Base-by-base conservation (phyloP, 2,113 vertebrate genomes). In the Notiomystis cincta region DNA sequence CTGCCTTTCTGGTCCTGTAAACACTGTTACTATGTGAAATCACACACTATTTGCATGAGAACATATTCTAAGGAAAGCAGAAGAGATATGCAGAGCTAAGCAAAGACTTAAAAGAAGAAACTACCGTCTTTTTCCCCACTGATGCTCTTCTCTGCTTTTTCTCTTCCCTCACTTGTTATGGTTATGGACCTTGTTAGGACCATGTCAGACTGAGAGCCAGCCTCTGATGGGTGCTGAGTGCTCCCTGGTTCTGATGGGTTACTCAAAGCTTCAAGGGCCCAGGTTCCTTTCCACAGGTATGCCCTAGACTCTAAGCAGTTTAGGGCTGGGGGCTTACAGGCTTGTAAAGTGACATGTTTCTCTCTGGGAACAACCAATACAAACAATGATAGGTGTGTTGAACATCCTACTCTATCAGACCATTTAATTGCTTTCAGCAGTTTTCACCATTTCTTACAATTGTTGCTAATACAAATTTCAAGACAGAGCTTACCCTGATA, bases 341-440 rank as follows among this genome's bases (percentile, higher is more conserved):
- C 40, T 78, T 87, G 40, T 30, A 23, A 87, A 91, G 47, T 31
- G 45, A 60, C 28, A 27, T 18, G 20, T 23, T 64, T 17, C 31
- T 94, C 53, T 65, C 45, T 5, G 51, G 79, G 67, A 95, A 61
- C 27, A 82, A 57, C 23, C 73, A 82, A 91, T 75, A 91, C 65
- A 94, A 96, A 90, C 90, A 93, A 64, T 70, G 93, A 95, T 25
- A 64, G 88, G 62, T 89, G 79, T 67, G 61, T 93, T 84, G 65
- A 97, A 90, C 72, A 95, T 62, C 81, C 95, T 82, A 67, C 53
- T 88, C 88, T 64, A 75, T 81, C 91, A 88, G 47, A 86, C 47
- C 67, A 87, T 79, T 97, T 82, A 73, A 95, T 65, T 14, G 79
- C 87, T 89, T 95, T 88, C 48, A n/a, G n/a, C 22, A 30, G 6